A percentile compares a stretch with the other conserved stretches of the same genome.
phyloP scores from a whole-genome alignment of 2,797 vertebrate genomes.

The Alca torda region DNA sequence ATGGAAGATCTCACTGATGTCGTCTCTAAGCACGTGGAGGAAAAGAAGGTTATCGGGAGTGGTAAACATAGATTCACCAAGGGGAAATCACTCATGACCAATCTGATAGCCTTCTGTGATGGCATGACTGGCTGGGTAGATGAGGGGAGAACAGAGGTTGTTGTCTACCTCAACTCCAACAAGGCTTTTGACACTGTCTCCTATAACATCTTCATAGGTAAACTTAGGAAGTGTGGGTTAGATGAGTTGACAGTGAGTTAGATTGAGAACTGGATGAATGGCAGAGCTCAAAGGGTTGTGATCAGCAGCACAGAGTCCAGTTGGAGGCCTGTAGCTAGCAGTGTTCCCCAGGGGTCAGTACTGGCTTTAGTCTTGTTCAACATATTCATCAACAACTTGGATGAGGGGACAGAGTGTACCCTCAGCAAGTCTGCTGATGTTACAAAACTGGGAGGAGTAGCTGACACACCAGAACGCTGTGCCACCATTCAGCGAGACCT shows the following conservation, averaged over 20 bases:
- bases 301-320: not conserved
- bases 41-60: not conserved
- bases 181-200: not conserved
- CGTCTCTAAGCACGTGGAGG: not conserved
- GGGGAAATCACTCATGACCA: not conserved
- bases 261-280: not conserved
- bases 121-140: not conserved
- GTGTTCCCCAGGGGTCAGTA: no score
- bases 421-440: no score
- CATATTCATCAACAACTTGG: no score
- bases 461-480: no score
- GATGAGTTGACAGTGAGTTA: not conserved
- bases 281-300: not conserved
- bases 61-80: not conserved
- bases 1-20: not conserved
- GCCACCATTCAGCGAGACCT: no score
- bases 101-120: not conserved
- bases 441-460: no score
- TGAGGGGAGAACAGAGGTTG: not conserved
- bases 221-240: not conserved
- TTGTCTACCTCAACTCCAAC: not conserved
- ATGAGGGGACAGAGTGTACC: no score
- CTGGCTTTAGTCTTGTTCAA: not conserved
- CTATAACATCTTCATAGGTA: not conserved
- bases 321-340: not conserved